Evolutionary conservation across 2,113 vertebrate genomes (phyloP).

Genomic region (Oreocharis arfaki): DNA sequence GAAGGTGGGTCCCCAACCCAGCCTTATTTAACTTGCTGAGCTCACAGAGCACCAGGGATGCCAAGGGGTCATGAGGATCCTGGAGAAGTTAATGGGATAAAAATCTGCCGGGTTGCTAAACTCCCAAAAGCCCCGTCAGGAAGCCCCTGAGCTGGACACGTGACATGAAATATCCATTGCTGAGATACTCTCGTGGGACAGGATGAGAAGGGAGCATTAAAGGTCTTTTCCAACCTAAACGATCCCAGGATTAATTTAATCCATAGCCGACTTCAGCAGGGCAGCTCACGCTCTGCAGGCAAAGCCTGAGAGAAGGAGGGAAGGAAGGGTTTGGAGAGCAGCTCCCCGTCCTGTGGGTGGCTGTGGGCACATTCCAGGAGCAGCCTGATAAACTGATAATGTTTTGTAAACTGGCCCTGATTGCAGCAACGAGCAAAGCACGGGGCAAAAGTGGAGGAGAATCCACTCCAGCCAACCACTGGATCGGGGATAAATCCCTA

Average conservation of each 20-base stretch:
- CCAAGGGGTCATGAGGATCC: rapidly evolving
- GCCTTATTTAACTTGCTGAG: rapidly evolving
- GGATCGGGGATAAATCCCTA: background rate
- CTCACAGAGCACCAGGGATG: background rate
- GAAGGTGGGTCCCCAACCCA: background rate
- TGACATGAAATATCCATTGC: background rate
- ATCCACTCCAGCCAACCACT: background rate
- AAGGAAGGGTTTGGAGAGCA: background rate
- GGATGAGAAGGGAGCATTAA: background rate
- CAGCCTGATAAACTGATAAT: background rate
- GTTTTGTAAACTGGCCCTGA: background rate
- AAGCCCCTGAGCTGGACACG: background rate
- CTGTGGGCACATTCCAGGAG: background rate
- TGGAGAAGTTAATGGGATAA: background rate
- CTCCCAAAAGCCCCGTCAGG: background rate
- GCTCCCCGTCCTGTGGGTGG: background rate
- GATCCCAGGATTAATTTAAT: background rate
- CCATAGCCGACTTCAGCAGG: background rate
- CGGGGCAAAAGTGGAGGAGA: background rate
- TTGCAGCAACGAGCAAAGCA: background rate
- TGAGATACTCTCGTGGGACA: background rate
- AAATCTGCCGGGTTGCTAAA: background rate
- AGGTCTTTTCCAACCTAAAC: background rate
- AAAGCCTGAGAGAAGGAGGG: background rate
- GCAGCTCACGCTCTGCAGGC: rapidly evolving